A percentile compares a stretch with the other conserved stretches of the same genome.
phyloP scores from a whole-genome alignment of 1,140 invertebrate species.

The Ridgeia piscesae region DNA sequence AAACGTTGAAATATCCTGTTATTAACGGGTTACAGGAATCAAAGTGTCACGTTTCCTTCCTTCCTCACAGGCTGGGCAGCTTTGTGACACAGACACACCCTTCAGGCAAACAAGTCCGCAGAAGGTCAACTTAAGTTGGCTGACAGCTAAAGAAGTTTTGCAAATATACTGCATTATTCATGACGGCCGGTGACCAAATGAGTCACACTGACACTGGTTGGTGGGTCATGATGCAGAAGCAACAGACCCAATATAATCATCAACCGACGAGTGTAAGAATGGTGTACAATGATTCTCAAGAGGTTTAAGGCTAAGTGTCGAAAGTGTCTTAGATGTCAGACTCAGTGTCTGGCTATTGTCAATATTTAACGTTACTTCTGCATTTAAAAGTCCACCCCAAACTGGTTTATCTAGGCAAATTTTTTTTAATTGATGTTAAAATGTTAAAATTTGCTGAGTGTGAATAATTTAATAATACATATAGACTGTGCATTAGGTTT shows the following conservation, averaged over 20 bases:
- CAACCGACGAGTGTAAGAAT: neutral
- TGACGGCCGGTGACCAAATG: neutral
- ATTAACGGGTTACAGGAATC: neutral
- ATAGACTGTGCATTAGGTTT: no score
- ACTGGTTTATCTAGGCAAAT: no score
- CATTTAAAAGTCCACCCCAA: neutral
- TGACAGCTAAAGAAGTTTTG: neutral
- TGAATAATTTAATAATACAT: no score
- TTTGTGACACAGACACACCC: neutral
- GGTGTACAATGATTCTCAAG: neutral
- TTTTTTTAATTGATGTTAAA: no score
- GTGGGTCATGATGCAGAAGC: neutral
- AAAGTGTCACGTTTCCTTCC: neutral
- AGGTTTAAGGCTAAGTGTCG: neutral
- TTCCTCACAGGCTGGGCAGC: neutral
- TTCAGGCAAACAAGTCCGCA: neutral
- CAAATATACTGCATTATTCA: neutral
- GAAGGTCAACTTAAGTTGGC: neutral
- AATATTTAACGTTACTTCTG: neutral
- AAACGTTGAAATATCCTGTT: neutral
- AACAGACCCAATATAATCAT: neutral
- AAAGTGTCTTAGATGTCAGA: neutral
- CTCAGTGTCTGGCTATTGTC: neutral
- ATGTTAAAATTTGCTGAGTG: no score
- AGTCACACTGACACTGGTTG: neutral